phyloP scores from a whole-genome alignment of 92 coral and sea anemone genomes.

The Blastomussa wellsi region DNA sequence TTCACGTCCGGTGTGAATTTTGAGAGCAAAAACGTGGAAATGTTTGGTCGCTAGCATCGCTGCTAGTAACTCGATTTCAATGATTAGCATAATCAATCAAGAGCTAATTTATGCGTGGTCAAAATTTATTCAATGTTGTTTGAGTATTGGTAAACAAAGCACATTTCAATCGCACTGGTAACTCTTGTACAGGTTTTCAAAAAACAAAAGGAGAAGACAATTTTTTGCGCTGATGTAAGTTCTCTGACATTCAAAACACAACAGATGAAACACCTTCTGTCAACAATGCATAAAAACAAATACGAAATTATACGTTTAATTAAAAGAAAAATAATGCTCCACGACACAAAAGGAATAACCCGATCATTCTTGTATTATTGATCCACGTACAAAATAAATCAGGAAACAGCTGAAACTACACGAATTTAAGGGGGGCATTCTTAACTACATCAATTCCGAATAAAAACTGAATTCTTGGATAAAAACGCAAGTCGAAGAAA shows the following conservation, averaged over 20 bases:
- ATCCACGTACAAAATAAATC: background rate
- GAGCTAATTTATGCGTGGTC: constrained; percentile 29
- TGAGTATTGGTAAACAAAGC: constrained; percentile 23
- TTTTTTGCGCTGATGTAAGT: constrained; percentile 1
- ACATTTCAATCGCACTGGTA: background rate
- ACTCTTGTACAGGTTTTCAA: constrained; percentile 4
- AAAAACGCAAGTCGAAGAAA: background rate
- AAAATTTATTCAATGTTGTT: constrained; percentile 26
- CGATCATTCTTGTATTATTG: background rate
- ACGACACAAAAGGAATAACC: background rate
- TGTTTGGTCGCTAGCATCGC: constrained; percentile 16
- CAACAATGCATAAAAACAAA: background rate
- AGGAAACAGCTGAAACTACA: background rate
- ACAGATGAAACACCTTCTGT: background rate
- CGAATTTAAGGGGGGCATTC: background rate
- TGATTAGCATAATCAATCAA: constrained; percentile 34
- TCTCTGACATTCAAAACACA: background rate
- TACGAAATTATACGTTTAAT: background rate
- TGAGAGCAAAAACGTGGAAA: background rate
- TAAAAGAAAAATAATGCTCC: background rate
- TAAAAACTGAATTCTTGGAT: background rate
- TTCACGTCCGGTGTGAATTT: constrained; percentile 1
- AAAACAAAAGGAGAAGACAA: background rate
- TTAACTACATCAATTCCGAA: background rate
- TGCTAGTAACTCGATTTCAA: constrained; percentile 1